These are phyloP conservation scores for Lepus oiostolus DNA, from an alignment of 2,797 vertebrate species.

Conservation along the genomic window DNA sequence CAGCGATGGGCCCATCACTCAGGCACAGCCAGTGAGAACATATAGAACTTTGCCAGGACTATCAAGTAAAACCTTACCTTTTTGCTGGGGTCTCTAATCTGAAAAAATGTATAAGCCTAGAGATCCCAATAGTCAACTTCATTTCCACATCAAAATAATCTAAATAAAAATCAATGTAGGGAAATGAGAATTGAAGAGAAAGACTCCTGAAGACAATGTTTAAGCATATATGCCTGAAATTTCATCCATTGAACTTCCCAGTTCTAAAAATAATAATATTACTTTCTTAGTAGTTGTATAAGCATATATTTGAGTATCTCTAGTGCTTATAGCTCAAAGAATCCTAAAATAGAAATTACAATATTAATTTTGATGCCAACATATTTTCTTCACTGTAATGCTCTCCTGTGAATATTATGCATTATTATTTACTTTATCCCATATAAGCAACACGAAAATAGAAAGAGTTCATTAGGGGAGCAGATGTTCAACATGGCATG, in stretches of 20 bases:
- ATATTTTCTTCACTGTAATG: conserved; percentile 15
- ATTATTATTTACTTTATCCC: not conserved
- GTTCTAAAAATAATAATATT: not conserved
- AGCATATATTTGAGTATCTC: not conserved
- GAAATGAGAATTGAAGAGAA: not conserved
- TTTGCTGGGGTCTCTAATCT: not conserved
- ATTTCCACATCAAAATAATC: not conserved
- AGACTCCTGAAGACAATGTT: not conserved
- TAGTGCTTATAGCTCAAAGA: not conserved
- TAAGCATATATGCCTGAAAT: not conserved
- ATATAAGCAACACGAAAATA: conserved; percentile 15
- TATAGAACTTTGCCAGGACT: not conserved
- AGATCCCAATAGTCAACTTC: not conserved
- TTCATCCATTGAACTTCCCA: not conserved
- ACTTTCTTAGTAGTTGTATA: not conserved
- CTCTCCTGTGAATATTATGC: not conserved
- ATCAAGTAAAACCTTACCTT: not conserved
- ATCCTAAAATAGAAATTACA: conserved; percentile 13
- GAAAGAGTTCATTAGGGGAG: not conserved
- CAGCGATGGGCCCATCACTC: not conserved
- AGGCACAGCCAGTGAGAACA: not conserved
- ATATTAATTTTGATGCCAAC: not conserved
- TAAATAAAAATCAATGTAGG: not conserved
- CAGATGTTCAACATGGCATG: not conserved
- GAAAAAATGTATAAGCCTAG: not conserved